Evolutionary conservation across 2,113 vertebrate species (phyloP).

Genomic region (Notarius lentiginosus): DNA sequence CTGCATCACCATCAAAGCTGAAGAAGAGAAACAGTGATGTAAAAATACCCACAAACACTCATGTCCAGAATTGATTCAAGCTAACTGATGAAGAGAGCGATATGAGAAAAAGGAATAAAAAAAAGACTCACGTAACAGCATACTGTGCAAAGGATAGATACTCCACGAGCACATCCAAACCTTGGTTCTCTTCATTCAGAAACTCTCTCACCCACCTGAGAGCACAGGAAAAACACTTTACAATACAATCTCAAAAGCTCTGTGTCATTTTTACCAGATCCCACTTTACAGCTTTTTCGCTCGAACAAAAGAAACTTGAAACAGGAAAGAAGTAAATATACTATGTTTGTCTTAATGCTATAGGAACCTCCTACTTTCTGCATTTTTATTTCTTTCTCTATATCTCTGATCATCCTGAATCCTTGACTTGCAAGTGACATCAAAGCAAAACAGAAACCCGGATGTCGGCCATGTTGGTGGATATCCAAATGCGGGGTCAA

Average conservation of each 20-base stretch:
- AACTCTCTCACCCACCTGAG: conserved; percentile 96
- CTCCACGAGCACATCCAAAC: conserved; percentile 92
- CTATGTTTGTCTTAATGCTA: background rate
- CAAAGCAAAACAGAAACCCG: too few relatives aligned
- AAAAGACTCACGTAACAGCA: conserved; percentile 89
- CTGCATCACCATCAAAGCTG: conserved; percentile 91
- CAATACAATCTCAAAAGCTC: background rate
- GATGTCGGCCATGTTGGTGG: too few relatives aligned
- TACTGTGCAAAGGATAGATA: conserved; percentile 97
- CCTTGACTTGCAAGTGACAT: too few relatives aligned
- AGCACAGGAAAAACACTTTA: background rate
- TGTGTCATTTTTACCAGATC: background rate
- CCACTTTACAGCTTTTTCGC: background rate
- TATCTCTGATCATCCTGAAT: background rate
- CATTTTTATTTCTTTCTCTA: background rate
- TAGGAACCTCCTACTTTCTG: background rate
- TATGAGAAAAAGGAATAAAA: background rate
- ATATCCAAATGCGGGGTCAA: too few relatives aligned
- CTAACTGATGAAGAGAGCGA: background rate
- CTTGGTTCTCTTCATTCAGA: conserved; percentile 96
- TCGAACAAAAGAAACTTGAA: background rate
- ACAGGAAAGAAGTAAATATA: background rate
- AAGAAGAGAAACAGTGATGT: background rate
- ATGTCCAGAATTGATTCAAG: background rate
- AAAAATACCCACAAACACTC: background rate